Conservation (phyloP, 2,797 vertebrate species). For the Tympanoctomys barrerae region DNA sequence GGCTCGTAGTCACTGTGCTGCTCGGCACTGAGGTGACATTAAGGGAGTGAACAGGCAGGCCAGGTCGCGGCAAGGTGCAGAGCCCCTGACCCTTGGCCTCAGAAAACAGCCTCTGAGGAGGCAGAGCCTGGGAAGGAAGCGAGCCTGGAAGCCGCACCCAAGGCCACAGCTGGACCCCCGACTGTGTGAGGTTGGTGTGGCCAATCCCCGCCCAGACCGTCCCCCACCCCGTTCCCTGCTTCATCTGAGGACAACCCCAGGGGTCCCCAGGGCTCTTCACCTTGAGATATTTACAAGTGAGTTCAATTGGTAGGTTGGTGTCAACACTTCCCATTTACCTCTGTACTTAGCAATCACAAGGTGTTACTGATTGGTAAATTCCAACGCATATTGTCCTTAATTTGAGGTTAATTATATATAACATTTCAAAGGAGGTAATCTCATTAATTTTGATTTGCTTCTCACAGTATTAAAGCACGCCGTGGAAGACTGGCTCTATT, state of each 20-base stretch:
- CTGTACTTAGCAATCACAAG: conserved; percentile 13
- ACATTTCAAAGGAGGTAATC: conserved; percentile 78
- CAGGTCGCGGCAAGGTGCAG: accelerated
- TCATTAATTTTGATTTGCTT: conserved; percentile 83
- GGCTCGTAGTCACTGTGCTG: not conserved
- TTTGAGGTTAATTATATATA: conserved; percentile 80
- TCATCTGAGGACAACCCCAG: not conserved
- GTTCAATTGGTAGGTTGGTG: accelerated
- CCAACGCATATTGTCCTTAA: conserved; percentile 75
- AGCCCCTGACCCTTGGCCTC: accelerated
- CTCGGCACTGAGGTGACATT: accelerated
- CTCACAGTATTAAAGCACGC: conserved; percentile 57
- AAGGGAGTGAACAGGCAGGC: accelerated
- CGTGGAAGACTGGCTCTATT: conserved; percentile 51
- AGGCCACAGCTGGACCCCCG: not conserved
- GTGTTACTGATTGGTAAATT: conserved; percentile 76
- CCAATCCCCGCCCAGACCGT: not conserved
- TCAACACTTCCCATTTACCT: not conserved
- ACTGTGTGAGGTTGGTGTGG: accelerated
- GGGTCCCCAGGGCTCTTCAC: not conserved
- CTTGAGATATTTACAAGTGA: accelerated
- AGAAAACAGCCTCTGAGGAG: not conserved
- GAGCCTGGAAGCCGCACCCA: accelerated
- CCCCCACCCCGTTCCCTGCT: not conserved
- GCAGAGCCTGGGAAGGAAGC: accelerated